Conservation (phyloP, 1,140 invertebrate species). For the Lepidurus packardi region DNA sequence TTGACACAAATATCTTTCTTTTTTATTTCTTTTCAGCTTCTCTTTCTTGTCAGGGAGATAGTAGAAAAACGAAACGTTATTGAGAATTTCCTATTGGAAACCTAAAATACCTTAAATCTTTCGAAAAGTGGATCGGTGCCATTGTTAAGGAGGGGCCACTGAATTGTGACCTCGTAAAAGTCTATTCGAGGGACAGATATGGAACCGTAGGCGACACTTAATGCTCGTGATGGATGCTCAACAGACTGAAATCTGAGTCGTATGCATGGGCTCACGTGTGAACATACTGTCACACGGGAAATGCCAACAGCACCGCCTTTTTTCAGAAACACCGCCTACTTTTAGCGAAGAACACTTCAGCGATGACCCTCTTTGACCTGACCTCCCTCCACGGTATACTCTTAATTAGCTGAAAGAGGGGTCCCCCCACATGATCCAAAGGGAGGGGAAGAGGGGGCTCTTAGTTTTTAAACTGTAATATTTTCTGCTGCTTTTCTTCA, state of each 20-base stretch:
- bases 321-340: background rate
- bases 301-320: slow-evolving; percentile 1
- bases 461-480: background rate
- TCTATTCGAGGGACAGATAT: background rate
- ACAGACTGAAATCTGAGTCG: slow-evolving; percentile 13
- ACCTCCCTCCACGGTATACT: background rate
- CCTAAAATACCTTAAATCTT: background rate
- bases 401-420: background rate
- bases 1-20: background rate
- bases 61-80: background rate
- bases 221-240: background rate
- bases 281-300: slow-evolving; percentile 19
- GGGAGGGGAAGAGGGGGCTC: background rate
- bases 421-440: too few species aligned
- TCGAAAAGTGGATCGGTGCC: background rate
- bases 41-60: background rate
- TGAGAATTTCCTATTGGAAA: background rate
- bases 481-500: background rate
- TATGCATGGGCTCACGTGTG: slow-evolving; percentile 17
- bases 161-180: slow-evolving; percentile 18
- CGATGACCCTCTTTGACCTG: background rate
- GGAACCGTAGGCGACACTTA: background rate
- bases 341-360: background rate
- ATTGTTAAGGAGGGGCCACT: slow-evolving; percentile 4
- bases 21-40: background rate